Conservation (phyloP, 2,888 invertebrate species). For the Alviniconcha strummeri region DNA sequence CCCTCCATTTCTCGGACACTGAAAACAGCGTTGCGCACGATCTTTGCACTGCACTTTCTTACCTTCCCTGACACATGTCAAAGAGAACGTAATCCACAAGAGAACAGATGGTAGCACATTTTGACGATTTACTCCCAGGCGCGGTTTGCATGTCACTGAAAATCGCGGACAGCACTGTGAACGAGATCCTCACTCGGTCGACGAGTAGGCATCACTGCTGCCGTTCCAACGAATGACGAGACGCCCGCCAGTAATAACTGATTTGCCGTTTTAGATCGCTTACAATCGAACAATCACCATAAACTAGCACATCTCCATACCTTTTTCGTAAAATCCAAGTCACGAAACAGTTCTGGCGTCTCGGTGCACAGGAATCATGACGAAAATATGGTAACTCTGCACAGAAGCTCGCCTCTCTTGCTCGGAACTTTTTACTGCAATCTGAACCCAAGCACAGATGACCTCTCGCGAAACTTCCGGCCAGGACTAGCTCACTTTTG, state of each 20-base stretch:
- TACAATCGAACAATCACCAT: neutral
- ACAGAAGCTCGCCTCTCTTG: constrained; percentile 15
- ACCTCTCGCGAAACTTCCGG: constrained; percentile 45
- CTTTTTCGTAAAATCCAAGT: neutral
- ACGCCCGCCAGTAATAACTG: constrained; percentile 4
- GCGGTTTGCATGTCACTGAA: too few species aligned
- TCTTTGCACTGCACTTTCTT: too few species aligned
- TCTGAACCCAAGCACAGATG: constrained; percentile 38
- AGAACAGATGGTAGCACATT: too few species aligned
- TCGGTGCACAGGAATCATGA: constrained; percentile 5
- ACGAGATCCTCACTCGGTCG: constrained; percentile 5
- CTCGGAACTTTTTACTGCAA: constrained; percentile 33
- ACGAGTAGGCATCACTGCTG: constrained; percentile 8
- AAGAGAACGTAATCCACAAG: too few species aligned
- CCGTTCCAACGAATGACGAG: constrained; percentile 17
- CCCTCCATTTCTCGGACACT: neutral
- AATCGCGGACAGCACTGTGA: too few species aligned
- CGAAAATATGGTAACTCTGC: constrained; percentile 23
- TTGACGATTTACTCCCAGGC: too few species aligned
- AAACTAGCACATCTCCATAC: neutral
- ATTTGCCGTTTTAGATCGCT: neutral
- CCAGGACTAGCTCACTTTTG: constrained; percentile 33
- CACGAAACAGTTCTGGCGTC: neutral
- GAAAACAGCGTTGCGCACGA: too few species aligned
- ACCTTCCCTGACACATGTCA: too few species aligned